Evolutionary conservation across 2,113 vertebrate species (phyloP).

Genomic region (Trichomycterus rosablanca): DNA sequence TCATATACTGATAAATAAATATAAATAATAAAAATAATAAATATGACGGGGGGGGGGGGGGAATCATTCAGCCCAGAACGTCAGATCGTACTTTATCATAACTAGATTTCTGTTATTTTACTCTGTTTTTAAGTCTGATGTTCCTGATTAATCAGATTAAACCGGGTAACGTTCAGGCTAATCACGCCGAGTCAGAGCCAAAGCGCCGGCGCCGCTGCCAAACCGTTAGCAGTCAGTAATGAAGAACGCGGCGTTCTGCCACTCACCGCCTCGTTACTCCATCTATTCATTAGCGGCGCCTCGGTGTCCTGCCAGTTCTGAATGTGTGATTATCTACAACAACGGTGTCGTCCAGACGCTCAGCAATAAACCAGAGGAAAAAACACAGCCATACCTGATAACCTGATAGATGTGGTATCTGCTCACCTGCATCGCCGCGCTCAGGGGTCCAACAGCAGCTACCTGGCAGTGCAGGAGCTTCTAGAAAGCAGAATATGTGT

Average conservation of each 20-base stretch:
- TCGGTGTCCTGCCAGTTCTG: conserved; percentile 29
- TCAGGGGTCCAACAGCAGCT: too few relatives aligned
- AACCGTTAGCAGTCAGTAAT: conserved; percentile 23
- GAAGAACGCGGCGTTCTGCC: conserved; percentile 27
- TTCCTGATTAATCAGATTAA: conserved; percentile 31
- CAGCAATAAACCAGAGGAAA: too few relatives aligned
- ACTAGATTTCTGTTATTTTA: too few relatives aligned
- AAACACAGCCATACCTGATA: too few relatives aligned
- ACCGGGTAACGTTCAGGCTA: conserved; percentile 10
- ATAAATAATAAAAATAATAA: conserved; percentile 38
- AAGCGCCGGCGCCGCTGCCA: conserved; percentile 1
- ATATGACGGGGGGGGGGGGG: conserved; percentile 37
- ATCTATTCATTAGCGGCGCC: conserved; percentile 30
- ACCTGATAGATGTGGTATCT: too few relatives aligned
- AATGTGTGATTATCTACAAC: conserved; percentile 25
- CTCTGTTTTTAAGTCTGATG: too few relatives aligned
- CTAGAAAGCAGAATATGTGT: too few relatives aligned
- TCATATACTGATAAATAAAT: too few relatives aligned
- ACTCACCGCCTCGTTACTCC: conserved; percentile 29
- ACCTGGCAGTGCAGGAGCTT: too few relatives aligned
- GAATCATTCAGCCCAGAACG: conserved; percentile 16
- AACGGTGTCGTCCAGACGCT: conserved; percentile 16
- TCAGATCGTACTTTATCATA: too few relatives aligned
- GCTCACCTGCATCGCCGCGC: too few relatives aligned
- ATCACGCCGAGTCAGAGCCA: conserved; percentile 10